These are phyloP conservation scores for Erebia palarica DNA, from an alignment of 2,888 invertebrate species.

Conservation along the genomic window DNA sequence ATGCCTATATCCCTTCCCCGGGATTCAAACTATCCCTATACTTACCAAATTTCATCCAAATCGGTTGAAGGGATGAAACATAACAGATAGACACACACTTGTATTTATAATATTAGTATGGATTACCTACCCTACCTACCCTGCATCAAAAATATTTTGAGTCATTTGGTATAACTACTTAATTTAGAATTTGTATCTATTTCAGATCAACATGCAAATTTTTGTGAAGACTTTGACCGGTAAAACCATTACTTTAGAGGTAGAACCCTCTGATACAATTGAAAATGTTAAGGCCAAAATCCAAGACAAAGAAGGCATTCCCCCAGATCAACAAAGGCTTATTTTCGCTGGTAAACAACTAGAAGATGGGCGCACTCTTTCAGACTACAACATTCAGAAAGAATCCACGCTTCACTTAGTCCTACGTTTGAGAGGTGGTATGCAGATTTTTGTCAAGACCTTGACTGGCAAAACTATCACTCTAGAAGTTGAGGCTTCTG, in stretches of 20 bases:
- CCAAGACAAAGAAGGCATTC: conserved; percentile 66
- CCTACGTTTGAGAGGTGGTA: conserved; percentile 41
- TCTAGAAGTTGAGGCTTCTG: conserved; percentile 41
- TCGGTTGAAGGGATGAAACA: too few relatives aligned
- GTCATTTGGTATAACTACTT: not conserved
- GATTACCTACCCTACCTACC: too few relatives aligned
- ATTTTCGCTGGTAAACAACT: conserved; percentile 82
- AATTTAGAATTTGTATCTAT: not conserved
- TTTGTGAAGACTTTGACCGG: conserved; percentile 49
- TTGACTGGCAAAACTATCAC: conserved; percentile 45
- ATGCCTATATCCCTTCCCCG: too few relatives aligned
- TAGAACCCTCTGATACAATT: conserved; percentile 67
- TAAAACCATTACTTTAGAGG: conserved; percentile 53
- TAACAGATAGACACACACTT: too few relatives aligned
- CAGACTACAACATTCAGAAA: conserved; percentile 33
- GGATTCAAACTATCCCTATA: too few relatives aligned
- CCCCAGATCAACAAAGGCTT: conserved; percentile 61
- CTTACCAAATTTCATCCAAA: too few relatives aligned
- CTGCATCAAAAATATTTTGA: too few relatives aligned
- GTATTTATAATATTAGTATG: too few relatives aligned
- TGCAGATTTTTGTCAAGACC: conserved; percentile 53
- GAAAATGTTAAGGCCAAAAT: conserved; percentile 46
- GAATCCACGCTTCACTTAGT: conserved; percentile 31
- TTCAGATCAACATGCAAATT: conserved; percentile 47
- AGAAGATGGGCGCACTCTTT: conserved; percentile 31